phyloP scores from a whole-genome alignment of 2,888 invertebrate species.

The Camponotus fellah region DNA sequence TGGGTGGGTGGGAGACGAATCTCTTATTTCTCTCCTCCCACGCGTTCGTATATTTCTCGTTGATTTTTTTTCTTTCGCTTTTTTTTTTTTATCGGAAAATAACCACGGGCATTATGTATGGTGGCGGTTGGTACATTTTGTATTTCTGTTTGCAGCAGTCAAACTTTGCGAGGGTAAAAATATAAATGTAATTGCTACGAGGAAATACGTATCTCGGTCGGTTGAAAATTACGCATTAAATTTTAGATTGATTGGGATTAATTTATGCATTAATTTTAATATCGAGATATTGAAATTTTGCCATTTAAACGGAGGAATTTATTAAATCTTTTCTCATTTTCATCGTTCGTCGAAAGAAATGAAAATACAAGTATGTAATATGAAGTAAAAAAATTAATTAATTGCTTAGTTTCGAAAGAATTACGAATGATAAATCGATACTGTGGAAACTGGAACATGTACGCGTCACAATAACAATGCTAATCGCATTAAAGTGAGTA shows the following conservation, averaged over 20 bases:
- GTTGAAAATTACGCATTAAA: slow-evolving; percentile 52
- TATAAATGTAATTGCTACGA: background rate
- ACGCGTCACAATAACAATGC: background rate
- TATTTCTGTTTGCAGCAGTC: background rate
- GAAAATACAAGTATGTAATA: background rate
- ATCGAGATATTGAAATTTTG: background rate
- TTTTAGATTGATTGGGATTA: background rate
- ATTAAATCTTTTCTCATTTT: background rate
- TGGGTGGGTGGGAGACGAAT: slow-evolving; percentile 11
- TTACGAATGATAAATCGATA: slow-evolving; percentile 26
- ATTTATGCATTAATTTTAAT: slow-evolving; percentile 34
- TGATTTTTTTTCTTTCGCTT: slow-evolving; percentile 43
- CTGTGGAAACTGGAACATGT: slow-evolving; percentile 14
- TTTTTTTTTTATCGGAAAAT: slow-evolving; percentile 62
- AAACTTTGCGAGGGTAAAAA: background rate
- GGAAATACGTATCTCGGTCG: background rate
- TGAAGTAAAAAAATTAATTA: background rate
- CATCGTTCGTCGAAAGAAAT: background rate
- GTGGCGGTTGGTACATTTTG: slow-evolving; percentile 9
- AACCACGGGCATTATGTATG: slow-evolving; percentile 60
- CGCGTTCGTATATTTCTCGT: slow-evolving; percentile 67
- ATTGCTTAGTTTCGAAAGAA: background rate
- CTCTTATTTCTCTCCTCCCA: slow-evolving; percentile 20
- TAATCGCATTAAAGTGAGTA: slow-evolving; percentile 39
- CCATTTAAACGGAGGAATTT: background rate